phyloP scores from a whole-genome alignment of 1,140 invertebrate genomes.

The Drosophila lacteicornis region DNA sequence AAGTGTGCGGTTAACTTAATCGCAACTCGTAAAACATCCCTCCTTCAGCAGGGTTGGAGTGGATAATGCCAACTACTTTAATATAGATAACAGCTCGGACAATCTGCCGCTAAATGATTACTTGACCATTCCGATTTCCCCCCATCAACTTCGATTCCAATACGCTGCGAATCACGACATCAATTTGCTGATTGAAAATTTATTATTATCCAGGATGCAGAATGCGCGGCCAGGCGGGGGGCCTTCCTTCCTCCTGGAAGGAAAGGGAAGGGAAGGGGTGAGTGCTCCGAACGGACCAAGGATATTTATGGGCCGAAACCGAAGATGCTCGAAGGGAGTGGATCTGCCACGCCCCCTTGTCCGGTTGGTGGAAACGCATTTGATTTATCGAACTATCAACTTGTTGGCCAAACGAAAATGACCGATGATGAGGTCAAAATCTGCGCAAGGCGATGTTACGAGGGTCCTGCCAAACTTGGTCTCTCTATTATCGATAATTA shows the following conservation, averaged over 20 bases:
- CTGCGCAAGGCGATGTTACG: too few species aligned
- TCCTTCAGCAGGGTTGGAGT: not conserved
- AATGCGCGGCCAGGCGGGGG: not conserved
- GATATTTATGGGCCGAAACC: constrained; percentile 29
- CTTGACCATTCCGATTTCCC: constrained; percentile 44
- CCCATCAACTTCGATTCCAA: constrained; percentile 16
- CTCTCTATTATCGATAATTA: not conserved
- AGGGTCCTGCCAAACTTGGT: not conserved
- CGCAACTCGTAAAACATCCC: not conserved
- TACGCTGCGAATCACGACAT: constrained; percentile 67
- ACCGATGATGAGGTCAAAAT: constrained; percentile 28
- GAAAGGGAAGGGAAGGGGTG: constrained; percentile 25
- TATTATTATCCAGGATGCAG: constrained; percentile 58
- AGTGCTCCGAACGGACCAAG: constrained; percentile 24
- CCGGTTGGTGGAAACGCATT: constrained; percentile 51
- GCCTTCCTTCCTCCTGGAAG: not conserved
- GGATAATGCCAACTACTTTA: constrained; percentile 59
- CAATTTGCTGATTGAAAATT: constrained; percentile 80
- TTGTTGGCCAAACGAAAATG: constrained; percentile 39
- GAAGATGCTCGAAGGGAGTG: constrained; percentile 15
- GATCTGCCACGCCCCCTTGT: constrained; percentile 45
- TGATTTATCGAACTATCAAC: constrained; percentile 62
- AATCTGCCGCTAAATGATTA: constrained; percentile 71
- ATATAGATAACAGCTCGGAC: constrained; percentile 71
- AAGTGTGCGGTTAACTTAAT: not conserved